Conservation (phyloP, 1,140 invertebrate species). For the Monochamus saltuarius region DNA sequence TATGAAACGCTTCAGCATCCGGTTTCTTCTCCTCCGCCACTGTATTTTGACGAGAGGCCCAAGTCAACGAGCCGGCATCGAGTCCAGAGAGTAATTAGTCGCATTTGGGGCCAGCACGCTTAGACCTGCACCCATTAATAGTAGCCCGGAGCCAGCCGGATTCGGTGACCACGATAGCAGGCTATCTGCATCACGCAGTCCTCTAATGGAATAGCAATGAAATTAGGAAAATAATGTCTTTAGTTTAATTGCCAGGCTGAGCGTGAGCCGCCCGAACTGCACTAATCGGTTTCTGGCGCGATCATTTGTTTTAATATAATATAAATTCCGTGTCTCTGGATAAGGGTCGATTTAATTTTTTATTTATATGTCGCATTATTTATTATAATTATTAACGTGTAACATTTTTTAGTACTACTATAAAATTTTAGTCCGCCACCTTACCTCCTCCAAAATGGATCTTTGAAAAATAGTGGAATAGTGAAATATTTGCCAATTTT, state of each 20-base stretch:
- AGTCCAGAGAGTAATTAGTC: constrained; percentile 32
- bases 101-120: constrained; percentile 30
- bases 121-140: constrained; percentile 38
- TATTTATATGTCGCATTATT: no score
- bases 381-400: no score
- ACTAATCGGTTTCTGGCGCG: neutral
- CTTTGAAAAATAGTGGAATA: no score
- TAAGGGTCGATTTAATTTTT: no score
- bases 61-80: neutral
- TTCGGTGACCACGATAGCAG: constrained; percentile 33
- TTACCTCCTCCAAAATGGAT: no score
- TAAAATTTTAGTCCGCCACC: no score
- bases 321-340: no score
- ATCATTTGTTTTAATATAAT: no score
- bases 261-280: constrained; percentile 17
- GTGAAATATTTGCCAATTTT: no score
- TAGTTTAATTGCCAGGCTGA: constrained; percentile 49
- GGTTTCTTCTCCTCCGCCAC: no score
- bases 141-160: constrained; percentile 35
- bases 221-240: constrained; percentile 52
- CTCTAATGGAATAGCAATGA: constrained; percentile 52
- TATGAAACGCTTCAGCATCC: no score
- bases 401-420: no score
- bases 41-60: neutral
- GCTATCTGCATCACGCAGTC: constrained; percentile 50